A percentile compares a stretch with the other conserved stretches of the same genome.
phyloP scores from a whole-genome alignment of 2,888 invertebrate genomes.

The Eupelmus urozonus region DNA sequence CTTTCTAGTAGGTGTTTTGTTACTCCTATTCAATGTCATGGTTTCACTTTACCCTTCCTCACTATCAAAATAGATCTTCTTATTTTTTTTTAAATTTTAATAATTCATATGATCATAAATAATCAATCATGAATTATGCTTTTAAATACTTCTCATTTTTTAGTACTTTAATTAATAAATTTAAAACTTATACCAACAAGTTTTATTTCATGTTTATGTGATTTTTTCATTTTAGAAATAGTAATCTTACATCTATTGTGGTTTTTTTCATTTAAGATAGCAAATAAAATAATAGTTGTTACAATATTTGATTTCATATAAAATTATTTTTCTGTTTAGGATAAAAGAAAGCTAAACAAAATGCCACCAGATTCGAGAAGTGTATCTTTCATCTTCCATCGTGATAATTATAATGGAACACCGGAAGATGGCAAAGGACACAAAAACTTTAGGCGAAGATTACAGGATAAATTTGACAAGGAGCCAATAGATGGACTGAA shows the following conservation, averaged over 20 bases:
- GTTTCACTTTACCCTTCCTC: not conserved
- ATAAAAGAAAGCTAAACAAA: not conserved
- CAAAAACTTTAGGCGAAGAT: conserved; percentile 70
- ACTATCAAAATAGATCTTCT: not conserved
- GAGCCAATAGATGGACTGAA: conserved; percentile 64
- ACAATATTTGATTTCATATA: not conserved
- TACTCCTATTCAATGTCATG: not conserved
- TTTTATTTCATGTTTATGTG: no score
- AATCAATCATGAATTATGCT: no score
- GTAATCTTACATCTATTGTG: no score
- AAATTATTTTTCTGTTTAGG: not conserved
- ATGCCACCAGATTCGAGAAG: conserved; percentile 76
- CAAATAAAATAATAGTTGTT: not conserved
- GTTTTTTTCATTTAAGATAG: no score
- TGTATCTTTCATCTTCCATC: conserved; percentile 75
- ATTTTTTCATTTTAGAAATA: no score
- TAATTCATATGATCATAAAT: no score
- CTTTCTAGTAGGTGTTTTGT: no score
- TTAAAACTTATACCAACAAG: no score
- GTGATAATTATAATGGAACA: conserved; percentile 67
- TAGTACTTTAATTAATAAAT: no score
- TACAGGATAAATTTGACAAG: conserved; percentile 75
- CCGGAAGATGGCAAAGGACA: conserved; percentile 64
- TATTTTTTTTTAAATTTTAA: no score
- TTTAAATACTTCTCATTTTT: no score